These are phyloP conservation scores for Autographa pulchrina DNA, from an alignment of 2,888 invertebrate genomes.

Conservation along the genomic window DNA sequence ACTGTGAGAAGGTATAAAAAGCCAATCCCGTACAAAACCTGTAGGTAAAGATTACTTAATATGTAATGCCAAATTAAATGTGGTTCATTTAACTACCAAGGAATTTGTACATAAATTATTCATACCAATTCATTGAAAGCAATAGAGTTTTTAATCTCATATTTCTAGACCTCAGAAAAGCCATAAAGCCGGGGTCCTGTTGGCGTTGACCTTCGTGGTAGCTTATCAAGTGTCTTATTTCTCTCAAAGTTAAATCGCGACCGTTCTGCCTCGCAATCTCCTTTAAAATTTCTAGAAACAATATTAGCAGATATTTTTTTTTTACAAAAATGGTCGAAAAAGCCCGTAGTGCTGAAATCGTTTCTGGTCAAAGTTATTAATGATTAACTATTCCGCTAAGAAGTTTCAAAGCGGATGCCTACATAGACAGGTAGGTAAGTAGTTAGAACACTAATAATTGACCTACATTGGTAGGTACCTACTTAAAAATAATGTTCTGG, in stretches of 20 bases:
- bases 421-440: no score
- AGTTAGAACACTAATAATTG: no score
- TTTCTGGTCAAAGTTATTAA: no score
- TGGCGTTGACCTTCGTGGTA: conserved; percentile 53
- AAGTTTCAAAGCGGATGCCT: no score
- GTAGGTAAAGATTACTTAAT: conserved; percentile 38
- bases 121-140: conserved; percentile 89
- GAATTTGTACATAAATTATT: not conserved
- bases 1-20: conserved; percentile 90
- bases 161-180: conserved; percentile 84
- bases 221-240: conserved; percentile 63
- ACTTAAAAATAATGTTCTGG: no score
- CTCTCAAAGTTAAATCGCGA: conserved; percentile 59
- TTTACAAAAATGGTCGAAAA: not conserved
- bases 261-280: conserved; percentile 74
- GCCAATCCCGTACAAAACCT: conserved; percentile 90
- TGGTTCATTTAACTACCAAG: not conserved
- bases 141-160: conserved; percentile 85
- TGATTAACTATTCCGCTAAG: no score
- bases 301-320: not conserved
- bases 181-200: conserved; percentile 73
- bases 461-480: no score
- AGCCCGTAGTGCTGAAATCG: not conserved
- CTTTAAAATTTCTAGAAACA: conserved; percentile 52
- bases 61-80: not conserved